A percentile compares a stretch with the other conserved stretches of the same genome.
Evolutionary conservation across 2,797 vertebrate genomes (phyloP).

Genomic region (Phataginus tricuspis): DNA sequence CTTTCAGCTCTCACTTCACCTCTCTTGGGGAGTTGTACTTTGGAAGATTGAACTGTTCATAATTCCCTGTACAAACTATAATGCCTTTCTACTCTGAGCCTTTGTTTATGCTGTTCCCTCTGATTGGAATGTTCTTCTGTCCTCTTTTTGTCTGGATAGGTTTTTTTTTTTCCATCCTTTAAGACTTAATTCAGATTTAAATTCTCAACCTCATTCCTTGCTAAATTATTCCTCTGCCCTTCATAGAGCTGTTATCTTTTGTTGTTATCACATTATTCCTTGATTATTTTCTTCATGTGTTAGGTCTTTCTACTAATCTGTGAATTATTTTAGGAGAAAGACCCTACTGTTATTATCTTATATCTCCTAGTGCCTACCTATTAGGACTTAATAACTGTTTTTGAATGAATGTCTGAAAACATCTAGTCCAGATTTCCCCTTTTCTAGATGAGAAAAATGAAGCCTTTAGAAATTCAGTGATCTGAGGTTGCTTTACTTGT

Average conservation of each 20-base stretch:
- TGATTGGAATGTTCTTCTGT: not conserved
- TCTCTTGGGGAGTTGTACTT: not conserved
- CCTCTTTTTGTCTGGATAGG: not conserved
- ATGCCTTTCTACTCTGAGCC: not conserved
- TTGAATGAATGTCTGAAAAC: not conserved
- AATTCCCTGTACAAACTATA: not conserved
- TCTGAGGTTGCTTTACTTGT: not conserved
- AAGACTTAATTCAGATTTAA: constrained; percentile 45
- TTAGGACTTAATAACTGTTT: not conserved
- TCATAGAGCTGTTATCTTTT: not conserved
- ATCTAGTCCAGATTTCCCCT: not conserved
- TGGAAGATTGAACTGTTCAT: not conserved
- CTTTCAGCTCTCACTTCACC: not conserved
- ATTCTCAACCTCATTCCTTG: not conserved
- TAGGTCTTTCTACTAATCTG: not conserved
- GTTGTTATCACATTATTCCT: not conserved
- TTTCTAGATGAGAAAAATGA: constrained; percentile 40
- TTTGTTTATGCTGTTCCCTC: not conserved
- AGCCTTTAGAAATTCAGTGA: not conserved
- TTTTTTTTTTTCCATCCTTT: not conserved
- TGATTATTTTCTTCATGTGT: not conserved
- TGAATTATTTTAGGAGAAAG: not conserved
- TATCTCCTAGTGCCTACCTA: not conserved
- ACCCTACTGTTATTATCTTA: not conserved
- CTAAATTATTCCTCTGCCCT: not conserved